Evolutionary conservation across 2,797 vertebrate genomes (phyloP).

Genomic region (Arnoldichthys spilopterus): DNA sequence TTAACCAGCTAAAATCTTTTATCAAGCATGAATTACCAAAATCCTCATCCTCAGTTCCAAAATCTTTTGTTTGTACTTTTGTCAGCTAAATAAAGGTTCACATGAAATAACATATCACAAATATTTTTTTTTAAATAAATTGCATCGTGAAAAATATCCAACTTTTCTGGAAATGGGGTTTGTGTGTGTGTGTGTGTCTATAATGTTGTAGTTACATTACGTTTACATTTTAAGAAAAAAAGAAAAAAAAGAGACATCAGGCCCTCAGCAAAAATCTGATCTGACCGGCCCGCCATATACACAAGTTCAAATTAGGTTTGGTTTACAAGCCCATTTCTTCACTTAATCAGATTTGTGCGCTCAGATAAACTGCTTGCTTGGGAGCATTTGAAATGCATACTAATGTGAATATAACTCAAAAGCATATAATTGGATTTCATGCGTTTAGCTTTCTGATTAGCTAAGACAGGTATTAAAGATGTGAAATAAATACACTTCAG

Average conservation of each 20-base stretch:
- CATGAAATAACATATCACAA: too few relatives aligned
- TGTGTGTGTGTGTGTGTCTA: too few relatives aligned
- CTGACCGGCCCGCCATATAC: background rate
- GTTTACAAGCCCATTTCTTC: constrained; percentile 17
- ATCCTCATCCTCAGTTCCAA: too few relatives aligned
- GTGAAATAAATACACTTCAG: background rate
- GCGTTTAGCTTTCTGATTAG: constrained; percentile 6
- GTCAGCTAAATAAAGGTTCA: too few relatives aligned
- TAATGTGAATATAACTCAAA: constrained; percentile 8
- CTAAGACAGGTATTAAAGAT: constrained; percentile 10
- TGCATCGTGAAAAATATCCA: too few relatives aligned
- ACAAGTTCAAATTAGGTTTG: constrained; percentile 20
- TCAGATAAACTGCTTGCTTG: background rate
- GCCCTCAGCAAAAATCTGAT: background rate
- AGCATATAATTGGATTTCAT: background rate
- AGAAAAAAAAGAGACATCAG: background rate
- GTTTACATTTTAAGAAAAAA: constrained; percentile 4
- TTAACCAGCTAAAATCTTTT: too few relatives aligned
- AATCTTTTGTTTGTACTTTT: too few relatives aligned
- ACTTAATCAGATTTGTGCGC: background rate
- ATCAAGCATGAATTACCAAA: too few relatives aligned
- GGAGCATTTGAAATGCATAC: constrained; percentile 5
- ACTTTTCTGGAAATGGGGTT: too few relatives aligned
- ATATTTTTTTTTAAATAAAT: too few relatives aligned
- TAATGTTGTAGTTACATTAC: too few relatives aligned